Percentiles rank a stretch among this genome's conserved stretches.
Evolutionary conservation across 2,797 vertebrate species (phyloP).

Genomic region (Dicrostonyx torquatus): DNA sequence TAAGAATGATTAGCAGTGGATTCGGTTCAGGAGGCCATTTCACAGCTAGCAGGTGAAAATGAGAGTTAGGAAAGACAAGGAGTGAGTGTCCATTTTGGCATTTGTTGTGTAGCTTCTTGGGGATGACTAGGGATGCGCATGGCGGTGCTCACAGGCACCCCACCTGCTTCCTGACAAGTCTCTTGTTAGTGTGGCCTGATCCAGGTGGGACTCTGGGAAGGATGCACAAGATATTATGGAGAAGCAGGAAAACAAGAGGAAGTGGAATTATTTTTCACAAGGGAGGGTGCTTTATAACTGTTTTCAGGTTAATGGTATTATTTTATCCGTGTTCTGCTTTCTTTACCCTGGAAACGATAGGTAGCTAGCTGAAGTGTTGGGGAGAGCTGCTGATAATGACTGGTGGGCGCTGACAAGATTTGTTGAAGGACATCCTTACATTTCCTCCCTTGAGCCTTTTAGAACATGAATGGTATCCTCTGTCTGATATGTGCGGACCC

Average conservation of each 20-base stretch:
- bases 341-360: neutral
- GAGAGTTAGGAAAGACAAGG: neutral
- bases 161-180: neutral
- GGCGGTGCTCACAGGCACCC: neutral
- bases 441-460: slow-evolving; percentile 14
- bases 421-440: slow-evolving; percentile 46
- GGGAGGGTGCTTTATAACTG: neutral
- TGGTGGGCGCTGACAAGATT: slow-evolving; percentile 9
- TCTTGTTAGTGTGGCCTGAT: neutral
- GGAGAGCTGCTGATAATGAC: slow-evolving; percentile 21
- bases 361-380: slow-evolving; percentile 28
- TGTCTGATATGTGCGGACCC: neutral
- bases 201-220: neutral
- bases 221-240: neutral
- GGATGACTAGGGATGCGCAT: slow-evolving; percentile 14
- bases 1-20: neutral
- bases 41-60: slow-evolving; percentile 4
- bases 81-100: slow-evolving; percentile 25
- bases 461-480: neutral
- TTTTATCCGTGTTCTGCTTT: slow-evolving; percentile 15
- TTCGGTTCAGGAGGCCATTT: neutral
- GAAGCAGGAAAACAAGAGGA: neutral
- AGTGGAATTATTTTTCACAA: neutral
- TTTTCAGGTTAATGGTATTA: neutral
- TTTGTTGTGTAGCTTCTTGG: slow-evolving; percentile 47